Evolutionary conservation across 2,797 vertebrate genomes (phyloP), one percentile per base, ranked within the genome.

Genomic region (Enteromius treurensis): DNA sequence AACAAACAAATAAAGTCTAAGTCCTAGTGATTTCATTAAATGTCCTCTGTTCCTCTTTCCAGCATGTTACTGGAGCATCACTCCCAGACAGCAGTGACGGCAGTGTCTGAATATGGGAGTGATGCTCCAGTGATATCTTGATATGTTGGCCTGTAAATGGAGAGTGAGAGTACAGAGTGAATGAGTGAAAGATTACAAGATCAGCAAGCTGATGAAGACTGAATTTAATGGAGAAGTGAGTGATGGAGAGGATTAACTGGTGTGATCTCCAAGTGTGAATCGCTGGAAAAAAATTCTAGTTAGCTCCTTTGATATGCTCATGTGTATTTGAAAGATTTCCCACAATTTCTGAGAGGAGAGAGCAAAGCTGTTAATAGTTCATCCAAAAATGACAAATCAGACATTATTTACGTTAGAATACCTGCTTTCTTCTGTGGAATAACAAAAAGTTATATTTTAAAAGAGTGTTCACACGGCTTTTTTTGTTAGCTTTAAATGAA

Each of bases 171-270:
- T 14, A 26, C 14, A 23, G 62, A 77, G 69, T 81, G 62, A 65
- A 62, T 19, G 68, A 87, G 51, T 26, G 42, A 55, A 80, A 85
- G 81, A 87, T 83, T 80, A 83, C 58, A 75, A 75, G 32, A 21
- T 62, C 47, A 71, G 80, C 71, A 81, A 40, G 26, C 68, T 62
- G 74, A 53, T 78, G 34, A 5, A 64, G 32, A 21, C 55, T 75
- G 15, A 71, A 87, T 73, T 83, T 85, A 86, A 88, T 85, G 81
- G 87, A 86, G 87, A 86, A 85, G 67, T 40, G 26, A 77, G 60
- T 49, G 45, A 81, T 78, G 34, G 42, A 45, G 64, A 45, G 55
- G 83, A 88, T 86, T 84, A 86, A 77, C 68, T 26, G 40, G 13
- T 23, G 68, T 69, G 37, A 58, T 47, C 45, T 73, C 26, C 51